Conservation (phyloP, 2,888 invertebrate genomes). For the Lasioglossum zephyrum region DNA sequence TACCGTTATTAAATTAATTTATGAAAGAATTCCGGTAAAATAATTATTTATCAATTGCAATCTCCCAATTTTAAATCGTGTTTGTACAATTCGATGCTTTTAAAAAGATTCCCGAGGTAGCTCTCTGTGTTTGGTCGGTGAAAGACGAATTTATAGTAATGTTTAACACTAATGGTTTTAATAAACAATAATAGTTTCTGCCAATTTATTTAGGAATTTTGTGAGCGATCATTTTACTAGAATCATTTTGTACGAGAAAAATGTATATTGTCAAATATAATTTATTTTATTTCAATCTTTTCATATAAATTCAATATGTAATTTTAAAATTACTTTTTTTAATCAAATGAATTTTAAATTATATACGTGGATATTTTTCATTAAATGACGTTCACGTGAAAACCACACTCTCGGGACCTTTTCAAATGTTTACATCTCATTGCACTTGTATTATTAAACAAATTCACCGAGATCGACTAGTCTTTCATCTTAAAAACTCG, state of each 20-base stretch:
- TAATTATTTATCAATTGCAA: slow-evolving; percentile 5
- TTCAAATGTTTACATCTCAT: background rate
- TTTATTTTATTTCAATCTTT: background rate
- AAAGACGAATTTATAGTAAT: background rate
- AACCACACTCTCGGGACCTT: background rate
- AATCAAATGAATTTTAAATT: background rate
- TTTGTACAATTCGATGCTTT: background rate
- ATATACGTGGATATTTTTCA: background rate
- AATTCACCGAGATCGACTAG: slow-evolving; percentile 39
- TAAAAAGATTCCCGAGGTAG: background rate
- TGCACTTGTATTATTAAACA: background rate
- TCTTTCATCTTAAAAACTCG: background rate
- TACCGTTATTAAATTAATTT: background rate
- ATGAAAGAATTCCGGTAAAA: background rate
- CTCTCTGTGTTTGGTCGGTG: background rate
- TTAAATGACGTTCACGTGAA: too few relatives aligned
- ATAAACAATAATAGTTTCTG: background rate
- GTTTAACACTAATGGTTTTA: background rate
- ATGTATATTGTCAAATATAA: background rate
- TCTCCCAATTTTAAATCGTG: slow-evolving; percentile 7
- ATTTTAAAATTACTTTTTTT: background rate
- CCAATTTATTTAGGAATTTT: background rate
- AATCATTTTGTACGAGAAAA: background rate
- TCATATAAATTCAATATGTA: background rate
- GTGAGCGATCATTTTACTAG: background rate